Percentiles rank a stretch among this genome's conserved stretches.
Conservation (phyloP, 1,140 invertebrate genomes). For the Amyelois transitella region DNA sequence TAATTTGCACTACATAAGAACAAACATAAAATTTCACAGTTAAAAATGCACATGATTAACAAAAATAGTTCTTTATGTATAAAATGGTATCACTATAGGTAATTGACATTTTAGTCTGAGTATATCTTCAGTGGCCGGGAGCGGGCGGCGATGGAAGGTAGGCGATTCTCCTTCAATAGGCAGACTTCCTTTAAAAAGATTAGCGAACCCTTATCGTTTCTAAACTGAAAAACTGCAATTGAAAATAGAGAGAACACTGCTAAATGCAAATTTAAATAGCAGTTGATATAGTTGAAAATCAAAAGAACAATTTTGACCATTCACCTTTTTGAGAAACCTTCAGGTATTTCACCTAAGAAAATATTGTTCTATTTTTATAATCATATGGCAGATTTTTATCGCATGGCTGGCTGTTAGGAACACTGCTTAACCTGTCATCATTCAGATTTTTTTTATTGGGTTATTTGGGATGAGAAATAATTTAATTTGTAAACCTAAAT, state of each 20-base stretch:
- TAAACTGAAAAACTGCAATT: conserved; percentile 64
- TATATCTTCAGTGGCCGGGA: not conserved
- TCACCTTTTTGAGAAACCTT: too few relatives aligned
- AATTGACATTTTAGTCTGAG: not conserved
- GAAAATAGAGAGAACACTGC: conserved; percentile 29
- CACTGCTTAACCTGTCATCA: too few relatives aligned
- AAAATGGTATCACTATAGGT: conserved; percentile 10
- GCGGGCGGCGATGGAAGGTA: not conserved
- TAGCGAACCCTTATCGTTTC: conserved; percentile 59
- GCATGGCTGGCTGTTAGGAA: too few relatives aligned
- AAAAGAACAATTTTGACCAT: too few relatives aligned
- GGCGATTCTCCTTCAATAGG: conserved; percentile 18
- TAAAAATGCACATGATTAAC: conserved; percentile 4
- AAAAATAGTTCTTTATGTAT: conserved; percentile 1
- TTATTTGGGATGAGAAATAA: too few relatives aligned
- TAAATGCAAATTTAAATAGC: conserved; percentile 7
- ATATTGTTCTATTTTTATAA: too few relatives aligned
- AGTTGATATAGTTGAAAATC: too few relatives aligned
- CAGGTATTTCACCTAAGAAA: too few relatives aligned
- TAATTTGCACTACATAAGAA: conserved; percentile 21
- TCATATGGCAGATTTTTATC: too few relatives aligned
- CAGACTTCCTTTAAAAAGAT: conserved; percentile 56
- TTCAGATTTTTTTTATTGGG: too few relatives aligned
- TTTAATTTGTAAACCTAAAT: too few relatives aligned
- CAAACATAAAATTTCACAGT: conserved; percentile 17